Percentiles rank a stretch among this genome's conserved stretches.
Evolutionary conservation across 2,888 invertebrate species (phyloP).

Genomic region (Heliconius erato): DNA sequence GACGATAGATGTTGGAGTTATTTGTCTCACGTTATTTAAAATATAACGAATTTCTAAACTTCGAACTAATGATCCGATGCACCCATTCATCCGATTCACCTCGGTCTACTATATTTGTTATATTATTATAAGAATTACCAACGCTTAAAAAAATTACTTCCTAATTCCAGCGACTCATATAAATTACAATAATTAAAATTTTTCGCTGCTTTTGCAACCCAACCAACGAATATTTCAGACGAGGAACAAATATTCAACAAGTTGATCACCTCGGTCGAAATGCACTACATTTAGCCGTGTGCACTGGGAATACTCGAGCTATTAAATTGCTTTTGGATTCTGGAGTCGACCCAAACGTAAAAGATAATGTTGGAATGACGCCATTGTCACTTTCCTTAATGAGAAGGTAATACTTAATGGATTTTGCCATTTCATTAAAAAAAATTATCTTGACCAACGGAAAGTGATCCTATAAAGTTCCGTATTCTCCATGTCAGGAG

Average conservation of each 20-base stretch:
- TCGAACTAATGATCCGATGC: no score
- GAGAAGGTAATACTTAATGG: constrained; percentile 66
- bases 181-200: neutral
- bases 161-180: no score
- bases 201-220: neutral
- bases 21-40: no score
- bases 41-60: no score
- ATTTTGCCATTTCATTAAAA: constrained; percentile 56
- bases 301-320: constrained; percentile 60
- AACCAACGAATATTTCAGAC: constrained; percentile 55
- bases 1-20: no score
- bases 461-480: no score
- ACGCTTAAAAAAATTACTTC: no score
- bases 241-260: constrained; percentile 63
- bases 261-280: constrained; percentile 72
- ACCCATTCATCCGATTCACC: no score
- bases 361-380: constrained; percentile 78
- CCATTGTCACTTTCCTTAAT: constrained; percentile 76
- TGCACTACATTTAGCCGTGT: constrained; percentile 76
- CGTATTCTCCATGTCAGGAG: no score
- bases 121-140: no score
- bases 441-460: neutral
- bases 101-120: no score
- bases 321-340: constrained; percentile 66
- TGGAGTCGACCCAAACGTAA: constrained; percentile 67